These are phyloP conservation scores for Chrysaora quinquecirrha DNA, from an alignment of 30 jellyfish, hydroid and myxozoan species.

Conservation along the genomic window DNA sequence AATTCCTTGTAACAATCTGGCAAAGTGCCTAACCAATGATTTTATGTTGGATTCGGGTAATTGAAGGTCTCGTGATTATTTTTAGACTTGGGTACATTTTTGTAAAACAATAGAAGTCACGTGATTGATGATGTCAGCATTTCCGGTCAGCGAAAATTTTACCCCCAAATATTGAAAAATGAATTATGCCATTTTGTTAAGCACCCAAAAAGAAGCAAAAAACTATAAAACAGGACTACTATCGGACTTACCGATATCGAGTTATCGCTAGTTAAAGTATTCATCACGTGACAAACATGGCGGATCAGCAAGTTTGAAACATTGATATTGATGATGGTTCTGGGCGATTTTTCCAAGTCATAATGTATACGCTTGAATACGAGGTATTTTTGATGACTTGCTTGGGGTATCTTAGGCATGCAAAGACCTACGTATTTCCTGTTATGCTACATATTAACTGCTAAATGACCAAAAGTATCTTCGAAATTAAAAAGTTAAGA, in stretches of 20 bases:
- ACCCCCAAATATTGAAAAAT: not conserved
- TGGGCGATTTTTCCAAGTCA: not conserved
- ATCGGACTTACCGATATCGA: not conserved
- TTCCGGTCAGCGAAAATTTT: not conserved
- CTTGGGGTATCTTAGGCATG: too few relatives aligned
- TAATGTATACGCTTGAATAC: not conserved
- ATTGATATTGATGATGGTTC: not conserved
- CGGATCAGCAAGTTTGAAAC: not conserved
- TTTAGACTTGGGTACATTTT: not conserved
- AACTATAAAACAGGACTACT: too few relatives aligned
- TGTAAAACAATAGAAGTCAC: not conserved
- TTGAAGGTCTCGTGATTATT: not conserved
- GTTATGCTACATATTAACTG: too few relatives aligned
- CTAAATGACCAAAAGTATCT: too few relatives aligned
- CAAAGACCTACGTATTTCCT: too few relatives aligned
- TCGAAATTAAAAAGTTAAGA: too few relatives aligned
- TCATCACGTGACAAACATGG: not conserved
- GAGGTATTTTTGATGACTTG: too few relatives aligned
- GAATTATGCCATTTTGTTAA: not conserved
- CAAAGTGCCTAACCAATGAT: conserved; percentile 35
- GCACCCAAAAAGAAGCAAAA: too few relatives aligned
- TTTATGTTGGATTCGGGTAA: not conserved
- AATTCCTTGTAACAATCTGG: not conserved
- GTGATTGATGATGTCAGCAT: not conserved
- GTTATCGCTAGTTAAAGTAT: not conserved